phyloP scores from a whole-genome alignment of 2,113 vertebrate genomes.

The Caranx ignobilis region DNA sequence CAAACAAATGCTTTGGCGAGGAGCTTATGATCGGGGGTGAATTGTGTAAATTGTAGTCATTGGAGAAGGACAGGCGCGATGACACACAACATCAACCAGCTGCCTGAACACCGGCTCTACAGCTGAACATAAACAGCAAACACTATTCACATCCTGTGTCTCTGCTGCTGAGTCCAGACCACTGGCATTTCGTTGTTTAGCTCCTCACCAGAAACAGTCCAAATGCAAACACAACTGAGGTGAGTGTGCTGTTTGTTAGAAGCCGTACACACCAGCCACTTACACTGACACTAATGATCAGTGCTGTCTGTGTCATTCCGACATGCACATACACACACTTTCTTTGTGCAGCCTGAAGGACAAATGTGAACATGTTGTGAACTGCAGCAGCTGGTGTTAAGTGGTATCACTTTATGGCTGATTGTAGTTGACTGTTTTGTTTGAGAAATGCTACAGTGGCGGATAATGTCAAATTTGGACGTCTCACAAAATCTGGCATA shows the following conservation, averaged over 20 bases:
- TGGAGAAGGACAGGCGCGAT: constrained; percentile 12
- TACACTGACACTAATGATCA: constrained; percentile 16
- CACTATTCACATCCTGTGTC: constrained; percentile 53
- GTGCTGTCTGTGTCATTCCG: background rate
- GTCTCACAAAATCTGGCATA: constrained; percentile 3
- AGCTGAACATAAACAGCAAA: constrained; percentile 62
- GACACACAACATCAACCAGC: constrained; percentile 50
- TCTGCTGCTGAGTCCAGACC: constrained; percentile 27
- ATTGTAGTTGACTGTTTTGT: constrained; percentile 12
- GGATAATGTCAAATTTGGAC: constrained; percentile 36
- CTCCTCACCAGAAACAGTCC: constrained; percentile 26
- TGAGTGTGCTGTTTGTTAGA: constrained; percentile 15
- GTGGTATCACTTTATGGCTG: constrained; percentile 46
- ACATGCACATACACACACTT: background rate
- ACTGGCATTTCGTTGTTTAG: constrained; percentile 67
- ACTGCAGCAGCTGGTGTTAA: constrained; percentile 36
- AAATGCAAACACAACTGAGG: constrained; percentile 22
- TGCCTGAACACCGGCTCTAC: constrained; percentile 1
- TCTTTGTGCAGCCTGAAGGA: constrained; percentile 14
- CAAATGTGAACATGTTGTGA: constrained; percentile 25
- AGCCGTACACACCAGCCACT: background rate
- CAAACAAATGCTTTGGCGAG: constrained; percentile 49
- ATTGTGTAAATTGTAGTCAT: constrained; percentile 24
- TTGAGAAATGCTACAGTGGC: constrained; percentile 39
- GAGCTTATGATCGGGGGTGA: constrained; percentile 41